A percentile compares a stretch with the other conserved stretches of the same genome.
These are phyloP conservation scores for Apoda limacodes DNA, from an alignment of 2,888 invertebrate species.

Conservation along the genomic window DNA sequence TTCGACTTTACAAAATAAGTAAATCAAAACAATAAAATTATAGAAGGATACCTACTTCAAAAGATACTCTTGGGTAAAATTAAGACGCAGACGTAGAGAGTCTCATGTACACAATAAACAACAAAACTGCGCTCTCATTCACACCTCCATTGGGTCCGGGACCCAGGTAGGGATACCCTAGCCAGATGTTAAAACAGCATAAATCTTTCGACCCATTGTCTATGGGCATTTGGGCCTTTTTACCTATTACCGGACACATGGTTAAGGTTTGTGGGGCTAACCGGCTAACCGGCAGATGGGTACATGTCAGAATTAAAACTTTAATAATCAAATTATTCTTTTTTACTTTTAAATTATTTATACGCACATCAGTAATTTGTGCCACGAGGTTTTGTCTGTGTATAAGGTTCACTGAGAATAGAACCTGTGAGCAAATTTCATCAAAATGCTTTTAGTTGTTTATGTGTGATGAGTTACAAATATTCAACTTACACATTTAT, in stretches of 20 bases:
- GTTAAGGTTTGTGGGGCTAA: slow-evolving; percentile 21
- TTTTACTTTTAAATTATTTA: background rate
- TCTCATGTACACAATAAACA: too few species aligned
- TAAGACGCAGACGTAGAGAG: too few species aligned
- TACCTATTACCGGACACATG: slow-evolving; percentile 50
- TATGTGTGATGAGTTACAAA: too few species aligned
- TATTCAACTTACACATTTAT: too few species aligned
- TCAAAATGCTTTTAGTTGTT: too few species aligned
- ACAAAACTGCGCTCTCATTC: slow-evolving; percentile 21
- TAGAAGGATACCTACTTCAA: too few species aligned
- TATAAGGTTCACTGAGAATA: too few species aligned
- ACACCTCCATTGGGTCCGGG: slow-evolving; percentile 30
- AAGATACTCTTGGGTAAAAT: too few species aligned
- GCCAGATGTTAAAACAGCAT: slow-evolving; percentile 50
- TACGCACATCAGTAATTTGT: background rate
- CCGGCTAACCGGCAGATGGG: slow-evolving; percentile 32
- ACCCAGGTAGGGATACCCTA: slow-evolving; percentile 34
- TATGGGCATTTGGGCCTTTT: slow-evolving; percentile 38
- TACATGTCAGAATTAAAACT: slow-evolving; percentile 14
- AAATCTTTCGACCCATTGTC: slow-evolving; percentile 53
- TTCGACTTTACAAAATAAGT: too few species aligned
- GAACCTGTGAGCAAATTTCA: too few species aligned
- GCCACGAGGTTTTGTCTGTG: too few species aligned
- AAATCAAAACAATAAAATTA: too few species aligned
- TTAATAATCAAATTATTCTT: background rate